Percentiles rank a stretch among this genome's conserved stretches.
These are phyloP conservation scores for Cephus spinipes DNA, from an alignment of 2,888 invertebrate genomes.

Conservation along the genomic window DNA sequence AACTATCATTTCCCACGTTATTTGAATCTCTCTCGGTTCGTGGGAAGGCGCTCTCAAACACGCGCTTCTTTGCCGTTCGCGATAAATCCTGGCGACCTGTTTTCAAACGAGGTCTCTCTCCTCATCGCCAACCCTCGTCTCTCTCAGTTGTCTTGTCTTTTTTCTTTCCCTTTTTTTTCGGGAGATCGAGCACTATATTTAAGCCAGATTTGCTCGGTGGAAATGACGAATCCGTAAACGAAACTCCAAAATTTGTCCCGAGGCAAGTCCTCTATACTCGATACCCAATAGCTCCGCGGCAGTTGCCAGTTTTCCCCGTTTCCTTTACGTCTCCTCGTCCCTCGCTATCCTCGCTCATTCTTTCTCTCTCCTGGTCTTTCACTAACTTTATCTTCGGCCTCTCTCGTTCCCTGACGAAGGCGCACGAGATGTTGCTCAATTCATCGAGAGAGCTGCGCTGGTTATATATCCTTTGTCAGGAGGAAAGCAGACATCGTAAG, in stretches of 20 bases:
- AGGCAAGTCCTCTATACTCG: slow-evolving; percentile 4
- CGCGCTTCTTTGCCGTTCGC: too few species aligned
- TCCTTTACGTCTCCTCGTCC: background rate
- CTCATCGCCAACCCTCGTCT: background rate
- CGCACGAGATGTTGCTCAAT: slow-evolving; percentile 18
- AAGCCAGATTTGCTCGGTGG: background rate
- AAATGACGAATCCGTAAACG: background rate
- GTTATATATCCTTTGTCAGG: slow-evolving; percentile 31
- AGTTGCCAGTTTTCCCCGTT: background rate
- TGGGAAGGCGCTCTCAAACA: too few species aligned
- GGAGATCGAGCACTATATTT: slow-evolving; percentile 3
- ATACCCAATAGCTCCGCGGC: slow-evolving; percentile 14
- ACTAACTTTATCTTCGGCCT: background rate
- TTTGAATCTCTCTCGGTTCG: background rate
- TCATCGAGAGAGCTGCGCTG: background rate
- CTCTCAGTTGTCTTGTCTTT: slow-evolving; percentile 1
- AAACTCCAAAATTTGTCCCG: background rate
- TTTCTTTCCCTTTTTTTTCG: background rate
- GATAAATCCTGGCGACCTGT: too few species aligned
- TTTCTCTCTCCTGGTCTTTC: background rate
- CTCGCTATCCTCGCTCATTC: background rate
- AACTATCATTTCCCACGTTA: background rate
- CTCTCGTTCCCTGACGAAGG: background rate
- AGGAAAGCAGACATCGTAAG: slow-evolving; percentile 26
- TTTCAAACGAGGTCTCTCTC: background rate